Base-by-base conservation (phyloP, 2,113 vertebrate genomes). In the Scomber colias region DNA sequence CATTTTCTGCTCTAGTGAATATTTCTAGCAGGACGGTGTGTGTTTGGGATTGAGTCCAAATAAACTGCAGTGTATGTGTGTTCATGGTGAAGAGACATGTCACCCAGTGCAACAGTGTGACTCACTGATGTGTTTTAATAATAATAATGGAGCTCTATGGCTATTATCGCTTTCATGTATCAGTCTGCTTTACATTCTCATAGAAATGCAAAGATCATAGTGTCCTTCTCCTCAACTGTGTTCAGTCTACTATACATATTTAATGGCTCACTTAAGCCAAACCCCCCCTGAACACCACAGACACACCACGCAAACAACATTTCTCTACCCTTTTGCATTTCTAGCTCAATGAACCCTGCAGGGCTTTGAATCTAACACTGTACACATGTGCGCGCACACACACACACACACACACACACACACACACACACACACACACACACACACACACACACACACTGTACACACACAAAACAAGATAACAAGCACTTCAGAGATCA, bases 221-320 rank as follows among this genome's bases (percentile, higher is more conserved):
- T 55, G 50, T 69, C 67, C 31, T 21, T 2, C 55, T 67, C 60
- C 30, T 46, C 67, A 45, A 70, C 75, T 84, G 81, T 64, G 75
- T 48, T 83, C 59, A 72, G 27, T 79, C 54, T 81, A 45, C 21
- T 65, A n/a, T 65, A 62, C 73, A 86, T 82, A 78, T 77, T 81
- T 75, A 82, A 85, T 71, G 71, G 57, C 44, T 81, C 76, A 68
- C 49, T 80, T 75, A 56, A 76, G 57, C 57, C 77, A 67, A 74
- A 57, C 31, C 54, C 35, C 54, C 21, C 19, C 12, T 74, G 21
- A 44, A 31, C 70, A 70, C n/a, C 9, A 46, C 44, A 67, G 40
- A 84, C 60, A 8, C 65, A 61, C 13, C 60, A 77, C 21, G 0
- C 44, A 31, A 62, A 44, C 27, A 35, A 24, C 57, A 62, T 53